Percentiles rank a stretch among this genome's conserved stretches.
phyloP scores from a whole-genome alignment of 2,113 vertebrate species.

The Indri indri region DNA sequence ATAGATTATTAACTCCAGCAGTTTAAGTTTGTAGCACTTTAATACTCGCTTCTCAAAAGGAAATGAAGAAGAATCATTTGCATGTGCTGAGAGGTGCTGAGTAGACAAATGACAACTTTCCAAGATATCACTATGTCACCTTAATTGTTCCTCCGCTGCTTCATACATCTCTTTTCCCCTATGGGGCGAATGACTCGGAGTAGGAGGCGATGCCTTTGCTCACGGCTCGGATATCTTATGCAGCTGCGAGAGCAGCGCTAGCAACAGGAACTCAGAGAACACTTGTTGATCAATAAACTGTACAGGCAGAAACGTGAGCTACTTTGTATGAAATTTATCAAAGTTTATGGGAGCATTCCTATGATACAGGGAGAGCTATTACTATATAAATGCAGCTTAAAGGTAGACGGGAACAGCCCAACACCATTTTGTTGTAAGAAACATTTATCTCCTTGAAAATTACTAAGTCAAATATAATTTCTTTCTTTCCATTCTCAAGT shows the following conservation, averaged over 20 bases:
- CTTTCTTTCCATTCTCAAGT: background rate
- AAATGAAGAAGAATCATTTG: background rate
- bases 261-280: background rate
- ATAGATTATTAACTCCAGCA: background rate
- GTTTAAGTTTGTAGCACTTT: background rate
- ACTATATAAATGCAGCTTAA: background rate
- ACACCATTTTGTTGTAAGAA: background rate
- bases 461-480: background rate
- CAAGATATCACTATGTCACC: background rate
- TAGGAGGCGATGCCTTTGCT: background rate
- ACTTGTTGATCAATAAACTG: background rate
- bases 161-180: background rate
- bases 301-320: background rate
- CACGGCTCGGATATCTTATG: background rate
- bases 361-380: no score
- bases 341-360: background rate
- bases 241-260: background rate
- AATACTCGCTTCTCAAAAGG: background rate
- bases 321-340: background rate
- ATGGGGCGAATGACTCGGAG: background rate
- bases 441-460: background rate
- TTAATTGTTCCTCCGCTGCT: background rate
- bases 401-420: background rate
- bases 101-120: background rate
- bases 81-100: background rate